These are phyloP conservation scores for Atlantisia rogersi DNA, from an alignment of 2,113 vertebrate species.

Conservation along the genomic window DNA sequence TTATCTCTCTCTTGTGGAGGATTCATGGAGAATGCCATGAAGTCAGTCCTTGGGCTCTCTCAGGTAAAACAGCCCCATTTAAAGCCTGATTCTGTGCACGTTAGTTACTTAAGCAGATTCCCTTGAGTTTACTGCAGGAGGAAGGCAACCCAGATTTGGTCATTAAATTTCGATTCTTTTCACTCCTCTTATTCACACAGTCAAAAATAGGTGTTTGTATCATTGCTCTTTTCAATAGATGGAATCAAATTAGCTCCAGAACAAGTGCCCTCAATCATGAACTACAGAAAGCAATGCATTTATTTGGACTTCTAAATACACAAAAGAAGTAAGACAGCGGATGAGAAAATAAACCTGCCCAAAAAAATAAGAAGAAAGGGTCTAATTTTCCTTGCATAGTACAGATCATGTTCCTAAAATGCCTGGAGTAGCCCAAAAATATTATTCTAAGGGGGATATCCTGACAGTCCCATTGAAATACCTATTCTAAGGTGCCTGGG, in stretches of 20 bases:
- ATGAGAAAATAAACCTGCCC: conserved; percentile 22
- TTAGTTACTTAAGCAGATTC: neutral
- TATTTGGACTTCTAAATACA: neutral
- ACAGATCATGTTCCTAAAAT: neutral
- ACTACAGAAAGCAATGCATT: neutral
- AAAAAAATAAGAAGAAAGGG: neutral
- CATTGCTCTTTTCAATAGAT: neutral
- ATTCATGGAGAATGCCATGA: neutral
- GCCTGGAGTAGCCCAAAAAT: neutral
- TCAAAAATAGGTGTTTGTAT: neutral
- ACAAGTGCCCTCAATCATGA: neutral
- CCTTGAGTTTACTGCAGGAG: neutral
- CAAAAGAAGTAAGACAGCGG: neutral
- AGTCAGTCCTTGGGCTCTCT: neutral
- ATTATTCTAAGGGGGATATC: neutral
- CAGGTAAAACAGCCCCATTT: neutral
- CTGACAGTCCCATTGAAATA: neutral
- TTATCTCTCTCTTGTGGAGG: neutral
- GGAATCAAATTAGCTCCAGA: conserved; percentile 32
- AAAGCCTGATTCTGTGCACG: neutral
- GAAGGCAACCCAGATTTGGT: neutral
- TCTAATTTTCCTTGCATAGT: neutral
- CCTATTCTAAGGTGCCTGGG: neutral
- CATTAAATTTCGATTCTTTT: conserved; percentile 29
- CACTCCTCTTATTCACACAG: neutral